Base-by-base conservation (phyloP, 2,888 invertebrate species). In the Apodemia duryi region DNA sequence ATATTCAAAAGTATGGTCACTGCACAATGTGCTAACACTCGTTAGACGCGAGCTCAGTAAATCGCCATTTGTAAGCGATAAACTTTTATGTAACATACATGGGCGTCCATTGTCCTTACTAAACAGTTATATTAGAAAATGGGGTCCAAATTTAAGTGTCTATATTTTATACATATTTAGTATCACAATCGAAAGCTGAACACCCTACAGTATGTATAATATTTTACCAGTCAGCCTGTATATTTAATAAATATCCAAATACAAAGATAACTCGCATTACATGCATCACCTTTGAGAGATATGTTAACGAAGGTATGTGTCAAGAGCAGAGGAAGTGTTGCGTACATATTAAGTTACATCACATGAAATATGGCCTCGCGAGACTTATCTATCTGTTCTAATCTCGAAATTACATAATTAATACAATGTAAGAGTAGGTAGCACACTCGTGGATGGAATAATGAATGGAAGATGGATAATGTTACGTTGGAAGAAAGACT, bases 301-400 rank as follows among this genome's bases (percentile, higher is more conserved):
- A 54, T 10, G 29, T 54, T 54, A 54, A 28, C 10, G 9, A 54
- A 54, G 46, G 46, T 49, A 49, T 29, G 21, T 29, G 29, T 54
- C 54, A 54, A 54, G 54, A 54, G 29, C 28, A 54, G 21, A 29
- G 54, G 29, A 54, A 54, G 28, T 10, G 54, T 21, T 29, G 29
- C 54, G 46, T 49, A 49, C 46, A 13, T 54, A 54, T 29, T 54
- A 29, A 29, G 54, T 54, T 54, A 54, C 54, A 54, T 54, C 29
- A 29, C 28, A 54, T 54, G 54, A 54, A 54, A 54, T 29, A 29
- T 54, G 54, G 54, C 54, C 54, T 54, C 54, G 21, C 21, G 54
- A 54, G 54, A 29, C 46, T 49, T 54, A 54, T 54, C 29, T 54
- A 7, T 29, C 54, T 54, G 28, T 21, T 11, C 54, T 54, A 21